Evolutionary conservation across 2,888 invertebrate genomes (phyloP).

Genomic region (Thecocarcelia acutangulata): DNA sequence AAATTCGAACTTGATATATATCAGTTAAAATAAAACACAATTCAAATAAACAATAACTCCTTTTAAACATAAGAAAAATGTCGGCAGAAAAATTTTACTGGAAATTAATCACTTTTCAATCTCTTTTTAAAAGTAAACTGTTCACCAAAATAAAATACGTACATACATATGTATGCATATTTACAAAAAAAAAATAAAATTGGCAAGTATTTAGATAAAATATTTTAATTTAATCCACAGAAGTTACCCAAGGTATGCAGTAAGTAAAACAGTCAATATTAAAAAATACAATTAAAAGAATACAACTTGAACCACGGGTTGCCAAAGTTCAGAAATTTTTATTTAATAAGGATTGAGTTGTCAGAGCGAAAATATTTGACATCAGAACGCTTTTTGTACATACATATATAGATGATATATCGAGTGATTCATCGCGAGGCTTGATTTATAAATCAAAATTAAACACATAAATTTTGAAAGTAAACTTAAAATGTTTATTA

Average conservation of each 20-base stretch:
- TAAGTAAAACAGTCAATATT: slow-evolving; percentile 52
- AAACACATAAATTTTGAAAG: no score
- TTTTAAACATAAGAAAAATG: slow-evolving; percentile 32
- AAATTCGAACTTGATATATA: slow-evolving; percentile 4
- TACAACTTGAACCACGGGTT: slow-evolving; percentile 50
- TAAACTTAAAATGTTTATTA: no score
- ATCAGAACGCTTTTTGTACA: no score
- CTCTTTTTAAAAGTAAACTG: slow-evolving; percentile 3
- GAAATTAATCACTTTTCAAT: slow-evolving; percentile 22
- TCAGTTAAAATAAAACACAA: neutral
- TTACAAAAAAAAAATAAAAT: slow-evolving; percentile 19
- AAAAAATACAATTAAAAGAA: slow-evolving; percentile 56
- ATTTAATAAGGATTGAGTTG: neutral
- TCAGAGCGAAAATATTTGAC: no score
- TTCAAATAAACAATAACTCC: neutral
- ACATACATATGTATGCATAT: neutral
- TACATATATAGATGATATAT: no score
- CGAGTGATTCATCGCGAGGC: no score
- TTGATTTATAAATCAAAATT: no score
- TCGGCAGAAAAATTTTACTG: slow-evolving; percentile 42
- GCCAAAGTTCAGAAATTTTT: slow-evolving; percentile 2
- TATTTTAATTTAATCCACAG: slow-evolving; percentile 39
- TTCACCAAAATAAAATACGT: neutral
- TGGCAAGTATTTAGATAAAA: slow-evolving; percentile 25
- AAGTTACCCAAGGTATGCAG: slow-evolving; percentile 40